These are phyloP conservation scores for Caenorhabditis brenneri DNA, from an alignment of 1,140 invertebrate species.

Conservation along the genomic window DNA sequence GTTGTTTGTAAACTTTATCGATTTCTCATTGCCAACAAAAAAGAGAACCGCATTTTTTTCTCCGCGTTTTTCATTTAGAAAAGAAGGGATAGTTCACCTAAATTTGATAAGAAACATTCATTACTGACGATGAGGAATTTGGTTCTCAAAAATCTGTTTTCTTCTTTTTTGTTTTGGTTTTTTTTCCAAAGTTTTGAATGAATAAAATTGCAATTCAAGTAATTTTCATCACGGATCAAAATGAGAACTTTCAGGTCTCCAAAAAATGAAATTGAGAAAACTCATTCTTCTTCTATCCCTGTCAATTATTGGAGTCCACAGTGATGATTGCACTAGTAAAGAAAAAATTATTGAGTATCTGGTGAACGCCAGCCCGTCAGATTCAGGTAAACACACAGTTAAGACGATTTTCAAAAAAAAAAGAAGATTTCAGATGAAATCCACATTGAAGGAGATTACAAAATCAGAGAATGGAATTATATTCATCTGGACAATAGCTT, in stretches of 20 bases:
- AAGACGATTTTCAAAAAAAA: not conserved
- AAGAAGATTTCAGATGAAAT: not conserved
- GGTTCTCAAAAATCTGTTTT: not conserved
- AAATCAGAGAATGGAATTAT: not conserved
- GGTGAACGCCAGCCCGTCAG: no score
- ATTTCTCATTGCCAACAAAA: no score
- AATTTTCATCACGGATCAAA: no score
- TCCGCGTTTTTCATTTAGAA: not conserved
- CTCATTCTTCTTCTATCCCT: no score
- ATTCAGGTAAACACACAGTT: not conserved
- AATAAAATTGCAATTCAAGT: not conserved
- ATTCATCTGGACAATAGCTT: not conserved
- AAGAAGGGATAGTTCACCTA: not conserved
- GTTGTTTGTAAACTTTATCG: no score
- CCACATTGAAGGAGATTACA: not conserved
- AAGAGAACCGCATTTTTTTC: not conserved
- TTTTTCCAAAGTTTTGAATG: not conserved
- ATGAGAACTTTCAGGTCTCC: no score
- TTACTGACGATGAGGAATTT: not conserved
- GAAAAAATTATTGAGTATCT: not conserved
- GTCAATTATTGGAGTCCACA: not conserved
- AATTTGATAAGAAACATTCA: constrained; percentile 35
- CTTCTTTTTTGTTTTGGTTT: not conserved
- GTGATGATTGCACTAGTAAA: not conserved
- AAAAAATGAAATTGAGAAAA: no score